A percentile compares a stretch with the other conserved stretches of the same genome.
These are phyloP conservation scores for Sarcoramphus papa DNA, from an alignment of 2,797 vertebrate species.

Conservation along the genomic window DNA sequence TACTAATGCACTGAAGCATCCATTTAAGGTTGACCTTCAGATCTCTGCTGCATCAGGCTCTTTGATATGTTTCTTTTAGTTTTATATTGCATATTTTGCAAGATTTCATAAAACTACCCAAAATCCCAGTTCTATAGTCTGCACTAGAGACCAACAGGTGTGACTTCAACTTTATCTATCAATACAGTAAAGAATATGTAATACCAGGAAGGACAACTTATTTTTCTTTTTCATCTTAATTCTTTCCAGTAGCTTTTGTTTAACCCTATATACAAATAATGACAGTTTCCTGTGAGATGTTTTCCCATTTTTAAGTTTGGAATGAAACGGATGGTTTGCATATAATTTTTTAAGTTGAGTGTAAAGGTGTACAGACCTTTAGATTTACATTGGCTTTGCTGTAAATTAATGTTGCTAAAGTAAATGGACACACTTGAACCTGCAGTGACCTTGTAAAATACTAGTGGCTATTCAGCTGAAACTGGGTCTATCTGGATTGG, in stretches of 20 bases:
- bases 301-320: not conserved
- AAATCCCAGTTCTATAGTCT: not conserved
- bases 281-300: not conserved
- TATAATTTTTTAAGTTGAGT: not conserved
- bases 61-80: not conserved
- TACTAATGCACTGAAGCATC: not conserved
- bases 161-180: not conserved
- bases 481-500: not conserved
- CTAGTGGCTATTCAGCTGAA: not conserved
- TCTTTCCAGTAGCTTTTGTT: not conserved
- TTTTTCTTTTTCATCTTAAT: not conserved
- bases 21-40: not conserved
- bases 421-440: not conserved
- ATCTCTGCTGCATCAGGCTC: not conserved
- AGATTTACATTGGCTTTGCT: not conserved
- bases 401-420: not conserved
- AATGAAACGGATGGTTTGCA: not conserved
- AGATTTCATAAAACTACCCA: not conserved
- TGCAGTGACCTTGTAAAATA: not conserved
- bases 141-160: not conserved
- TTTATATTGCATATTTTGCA: not conserved
- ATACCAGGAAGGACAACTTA: not conserved
- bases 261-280: not conserved
- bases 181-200: not conserved
- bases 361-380: not conserved